A percentile compares a stretch with the other conserved stretches of the same genome.
Evolutionary conservation across 2,797 vertebrate species (phyloP).

Genomic region (Bradypus variegatus): DNA sequence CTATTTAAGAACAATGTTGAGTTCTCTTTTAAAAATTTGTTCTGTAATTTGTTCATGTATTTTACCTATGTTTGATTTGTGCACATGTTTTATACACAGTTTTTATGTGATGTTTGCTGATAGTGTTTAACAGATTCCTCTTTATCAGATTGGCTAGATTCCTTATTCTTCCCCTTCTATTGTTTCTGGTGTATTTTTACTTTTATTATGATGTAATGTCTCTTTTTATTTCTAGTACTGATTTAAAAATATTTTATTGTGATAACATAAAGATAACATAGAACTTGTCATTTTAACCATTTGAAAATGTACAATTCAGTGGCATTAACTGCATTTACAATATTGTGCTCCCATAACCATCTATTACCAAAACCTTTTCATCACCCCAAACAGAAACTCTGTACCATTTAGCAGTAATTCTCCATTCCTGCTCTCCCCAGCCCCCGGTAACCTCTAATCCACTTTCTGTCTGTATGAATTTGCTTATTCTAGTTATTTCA

Average conservation of each 20-base stretch:
- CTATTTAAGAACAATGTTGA: neutral
- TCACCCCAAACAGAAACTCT: no score
- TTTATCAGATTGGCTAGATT: neutral
- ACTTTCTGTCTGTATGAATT: no score
- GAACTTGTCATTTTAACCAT: no score
- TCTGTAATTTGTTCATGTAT: neutral
- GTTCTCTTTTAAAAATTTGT: neutral
- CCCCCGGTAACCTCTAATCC: no score
- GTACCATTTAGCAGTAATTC: no score
- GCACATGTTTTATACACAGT: neutral
- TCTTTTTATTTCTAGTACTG: slow-evolving; percentile 4
- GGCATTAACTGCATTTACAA: no score
- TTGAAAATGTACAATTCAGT: no score
- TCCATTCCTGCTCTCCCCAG: no score
- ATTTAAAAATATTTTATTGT: slow-evolving; percentile 19
- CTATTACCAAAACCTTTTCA: no score
- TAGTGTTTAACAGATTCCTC: neutral
- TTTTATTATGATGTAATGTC: neutral
- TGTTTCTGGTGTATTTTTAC: neutral
- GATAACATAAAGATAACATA: no score
- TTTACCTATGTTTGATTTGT: neutral
- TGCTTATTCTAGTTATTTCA: no score
- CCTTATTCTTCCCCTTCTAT: slow-evolving; percentile 3
- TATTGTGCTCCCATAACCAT: no score
- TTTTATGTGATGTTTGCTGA: neutral